A percentile compares a stretch with the other conserved stretches of the same genome.
These are phyloP conservation scores for Microcebus griseorufus DNA, from an alignment of 2,113 vertebrate species.

Conservation along the genomic window DNA sequence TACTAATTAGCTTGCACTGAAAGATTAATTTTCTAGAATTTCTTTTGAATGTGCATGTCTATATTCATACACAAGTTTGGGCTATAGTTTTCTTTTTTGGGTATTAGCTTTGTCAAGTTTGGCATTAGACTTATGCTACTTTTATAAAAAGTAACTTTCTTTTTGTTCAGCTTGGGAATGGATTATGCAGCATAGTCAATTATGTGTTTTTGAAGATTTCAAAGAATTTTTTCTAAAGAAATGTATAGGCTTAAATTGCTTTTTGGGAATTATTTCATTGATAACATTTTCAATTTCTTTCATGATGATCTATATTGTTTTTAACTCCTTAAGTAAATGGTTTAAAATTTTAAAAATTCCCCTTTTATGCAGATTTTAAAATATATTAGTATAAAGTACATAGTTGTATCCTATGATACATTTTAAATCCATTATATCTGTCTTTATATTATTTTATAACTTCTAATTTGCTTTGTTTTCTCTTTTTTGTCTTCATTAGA, in stretches of 20 bases:
- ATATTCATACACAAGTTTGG: not conserved
- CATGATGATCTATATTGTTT: not conserved
- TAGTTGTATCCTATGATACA: not conserved
- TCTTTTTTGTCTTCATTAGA: not conserved
- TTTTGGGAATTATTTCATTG: conserved; percentile 3
- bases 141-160: conserved; percentile 3
- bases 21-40: not conserved
- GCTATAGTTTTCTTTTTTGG: not conserved
- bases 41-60: not conserved
- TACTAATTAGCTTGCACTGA: not conserved
- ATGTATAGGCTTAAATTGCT: not conserved
- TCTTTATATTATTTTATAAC: not conserved
- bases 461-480: not conserved
- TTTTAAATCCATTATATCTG: not conserved
- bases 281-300: not conserved
- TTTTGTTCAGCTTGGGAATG: conserved; percentile 2
- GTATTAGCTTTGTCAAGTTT: not conserved
- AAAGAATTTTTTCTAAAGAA: not conserved
- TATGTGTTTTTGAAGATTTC: conserved; percentile 12
- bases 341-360: not conserved
- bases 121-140: not conserved
- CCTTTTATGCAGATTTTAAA: not conserved
- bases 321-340: not conserved
- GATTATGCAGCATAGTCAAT: not conserved
- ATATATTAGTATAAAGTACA: not conserved